Conservation (phyloP, 2,113 vertebrate species). For the Gobio gobio region DNA sequence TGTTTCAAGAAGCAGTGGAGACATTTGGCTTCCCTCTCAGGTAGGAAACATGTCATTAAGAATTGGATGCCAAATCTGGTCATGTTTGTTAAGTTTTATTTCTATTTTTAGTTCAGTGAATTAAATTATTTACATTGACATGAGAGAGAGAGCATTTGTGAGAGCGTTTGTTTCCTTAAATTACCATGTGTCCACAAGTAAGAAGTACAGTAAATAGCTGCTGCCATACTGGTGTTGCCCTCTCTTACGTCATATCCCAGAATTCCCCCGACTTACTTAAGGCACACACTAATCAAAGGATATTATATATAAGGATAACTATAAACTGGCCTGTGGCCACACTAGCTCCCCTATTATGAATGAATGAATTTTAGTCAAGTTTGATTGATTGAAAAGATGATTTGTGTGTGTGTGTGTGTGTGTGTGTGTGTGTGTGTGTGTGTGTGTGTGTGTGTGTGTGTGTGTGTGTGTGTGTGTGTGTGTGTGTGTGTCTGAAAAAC, state of each 20-base stretch:
- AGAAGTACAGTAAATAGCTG: too few species aligned
- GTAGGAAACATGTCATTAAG: not conserved
- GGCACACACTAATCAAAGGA: not conserved
- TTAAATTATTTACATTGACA: not conserved
- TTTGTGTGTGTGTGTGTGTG: too few species aligned
- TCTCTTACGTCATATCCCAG: not conserved
- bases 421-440: too few species aligned
- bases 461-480: too few species aligned
- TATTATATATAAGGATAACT: not conserved
- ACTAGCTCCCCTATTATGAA: too few species aligned
- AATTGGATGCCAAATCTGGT: not conserved
- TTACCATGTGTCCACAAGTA: too few species aligned
- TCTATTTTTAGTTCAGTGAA: too few species aligned
- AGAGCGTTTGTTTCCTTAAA: not conserved
- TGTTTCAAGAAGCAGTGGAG: constrained; percentile 41
- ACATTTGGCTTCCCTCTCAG: constrained; percentile 49
- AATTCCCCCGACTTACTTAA: not conserved
- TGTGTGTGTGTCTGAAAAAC: too few species aligned
- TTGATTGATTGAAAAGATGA: too few species aligned
- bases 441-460: too few species aligned
- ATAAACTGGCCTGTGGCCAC: not conserved
- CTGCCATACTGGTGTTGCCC: not conserved
- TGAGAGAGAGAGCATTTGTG: not conserved
- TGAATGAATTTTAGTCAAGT: too few species aligned
- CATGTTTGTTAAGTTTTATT: too few species aligned